Evolutionary conservation across 2,113 vertebrate genomes (phyloP).

Genomic region (Odocoileus virginianus): DNA sequence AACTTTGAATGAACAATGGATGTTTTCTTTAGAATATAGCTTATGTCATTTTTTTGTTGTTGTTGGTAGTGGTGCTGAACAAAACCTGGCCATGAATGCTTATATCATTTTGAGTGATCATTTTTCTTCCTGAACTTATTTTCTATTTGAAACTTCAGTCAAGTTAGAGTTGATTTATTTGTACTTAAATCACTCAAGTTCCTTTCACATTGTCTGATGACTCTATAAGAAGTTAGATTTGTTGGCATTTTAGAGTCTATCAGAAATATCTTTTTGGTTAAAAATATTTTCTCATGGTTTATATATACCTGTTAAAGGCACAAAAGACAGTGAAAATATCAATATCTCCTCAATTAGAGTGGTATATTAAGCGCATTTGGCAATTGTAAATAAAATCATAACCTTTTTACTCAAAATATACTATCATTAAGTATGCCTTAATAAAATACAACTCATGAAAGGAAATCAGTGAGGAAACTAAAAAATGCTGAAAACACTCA

Average conservation of each 20-base stretch:
- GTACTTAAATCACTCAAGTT: not conserved
- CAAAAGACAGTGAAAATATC: not conserved
- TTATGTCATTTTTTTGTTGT: not conserved
- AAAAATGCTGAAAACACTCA: not conserved
- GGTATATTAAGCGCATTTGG: not conserved
- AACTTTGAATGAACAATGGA: not conserved
- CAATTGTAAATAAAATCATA: constrained; percentile 7
- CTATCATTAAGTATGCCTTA: not conserved
- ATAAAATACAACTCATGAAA: not conserved
- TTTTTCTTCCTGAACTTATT: not conserved
- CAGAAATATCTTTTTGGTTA: not conserved
- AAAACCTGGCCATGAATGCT: not conserved
- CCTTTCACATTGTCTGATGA: not conserved
- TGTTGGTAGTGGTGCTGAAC: not conserved
- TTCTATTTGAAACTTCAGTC: not conserved
- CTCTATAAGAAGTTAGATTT: constrained; percentile 17
- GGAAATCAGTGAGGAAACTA: not conserved
- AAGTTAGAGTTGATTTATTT: not conserved
- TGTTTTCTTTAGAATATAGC: not conserved
- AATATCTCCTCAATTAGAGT: not conserved
- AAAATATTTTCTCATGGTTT: not conserved
- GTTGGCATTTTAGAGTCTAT: constrained; percentile 15
- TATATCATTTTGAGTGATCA: not conserved
- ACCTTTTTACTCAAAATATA: not conserved
- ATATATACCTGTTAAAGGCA: not conserved